Base-by-base conservation (phyloP, 2,113 vertebrate species). In the Neotoma lepida region DNA sequence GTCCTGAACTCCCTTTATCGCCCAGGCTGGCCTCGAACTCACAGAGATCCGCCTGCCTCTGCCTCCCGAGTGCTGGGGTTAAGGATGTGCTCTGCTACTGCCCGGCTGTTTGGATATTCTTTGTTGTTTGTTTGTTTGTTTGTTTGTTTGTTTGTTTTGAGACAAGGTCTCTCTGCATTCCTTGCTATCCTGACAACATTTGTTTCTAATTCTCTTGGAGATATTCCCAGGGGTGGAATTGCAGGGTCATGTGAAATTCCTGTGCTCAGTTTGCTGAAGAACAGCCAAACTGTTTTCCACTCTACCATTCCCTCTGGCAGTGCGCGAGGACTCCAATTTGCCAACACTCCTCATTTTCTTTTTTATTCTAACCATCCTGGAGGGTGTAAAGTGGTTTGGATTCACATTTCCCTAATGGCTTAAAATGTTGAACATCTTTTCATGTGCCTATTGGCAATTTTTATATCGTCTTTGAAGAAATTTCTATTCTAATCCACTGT, bases 401-500 rank as follows among this genome's bases (percentile, higher is more conserved):
- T 71, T 88, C 93, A 44, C 51, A 93, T 93, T 86, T 91, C 91
- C 85, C 88, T 33, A 66, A 88, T 56, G 66, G 49, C 30, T 41
- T 73, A 44, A 51, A 64, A 86, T 64, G 58, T 35, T 78, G 71
- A 68, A 2, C 39, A 51, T 58, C 33, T 70, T 95, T 95, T 86
- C 41, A 35, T 49, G 22, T 86, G 14, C 66, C 85, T 35, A 33
- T 44, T 76, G 41, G 56, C 51, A n/a, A 35, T 88, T 90, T 90
- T 7, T 35, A 10, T 66, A 4, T 90, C 39, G 44, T n/a, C 28
- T 92, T 78, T 58, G 94, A 61, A 77, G 73, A 93, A 54, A 91
- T 63, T 81, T 91, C 76, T 76, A 1, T 90, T 85, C 35, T 41
- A 39, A 54, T 54, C 20, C 30, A 89, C 46, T 54, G 6, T 93